phyloP scores from a whole-genome alignment of 2,113 vertebrate genomes.

The Martes martes region DNA sequence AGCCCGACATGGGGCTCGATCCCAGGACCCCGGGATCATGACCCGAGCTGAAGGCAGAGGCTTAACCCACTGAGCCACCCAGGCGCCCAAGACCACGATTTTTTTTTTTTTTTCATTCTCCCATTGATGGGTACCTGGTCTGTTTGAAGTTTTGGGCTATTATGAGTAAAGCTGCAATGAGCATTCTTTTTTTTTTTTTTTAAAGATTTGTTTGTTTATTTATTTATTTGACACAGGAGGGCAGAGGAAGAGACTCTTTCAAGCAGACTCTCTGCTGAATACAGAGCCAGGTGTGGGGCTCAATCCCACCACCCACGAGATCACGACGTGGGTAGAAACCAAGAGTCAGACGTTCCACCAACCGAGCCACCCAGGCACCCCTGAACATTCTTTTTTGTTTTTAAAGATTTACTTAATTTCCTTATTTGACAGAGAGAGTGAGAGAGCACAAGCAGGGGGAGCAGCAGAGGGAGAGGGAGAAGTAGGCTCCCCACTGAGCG shows the following conservation, averaged over 20 bases:
- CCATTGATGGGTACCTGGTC: not conserved
- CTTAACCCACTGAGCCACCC: too few species aligned
- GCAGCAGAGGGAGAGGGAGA: not conserved
- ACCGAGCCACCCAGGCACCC: too few species aligned
- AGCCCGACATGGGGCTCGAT: too few species aligned
- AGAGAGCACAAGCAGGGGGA: not conserved
- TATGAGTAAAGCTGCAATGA: slow-evolving; percentile 12
- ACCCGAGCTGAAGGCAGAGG: too few species aligned
- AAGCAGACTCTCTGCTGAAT: not conserved
- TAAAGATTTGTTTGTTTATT: not conserved
- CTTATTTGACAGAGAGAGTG: not conserved
- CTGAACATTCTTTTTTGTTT: not conserved
- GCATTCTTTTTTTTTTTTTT: not conserved
- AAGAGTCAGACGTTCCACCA: too few species aligned
- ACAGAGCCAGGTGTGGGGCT: too few species aligned
- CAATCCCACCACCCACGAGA: too few species aligned
- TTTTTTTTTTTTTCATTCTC: not conserved
- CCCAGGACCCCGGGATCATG: too few species aligned
- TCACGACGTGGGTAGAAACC: too few species aligned
- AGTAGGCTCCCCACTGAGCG: not conserved
- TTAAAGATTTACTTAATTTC: not conserved
- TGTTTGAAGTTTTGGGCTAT: not conserved
- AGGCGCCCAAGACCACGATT: too few species aligned
- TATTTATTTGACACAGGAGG: not conserved
- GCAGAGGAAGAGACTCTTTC: not conserved